A percentile compares a stretch with the other conserved stretches of the same genome.
phyloP scores from a whole-genome alignment of 2,888 invertebrate species.

The Melanchra persicariae region DNA sequence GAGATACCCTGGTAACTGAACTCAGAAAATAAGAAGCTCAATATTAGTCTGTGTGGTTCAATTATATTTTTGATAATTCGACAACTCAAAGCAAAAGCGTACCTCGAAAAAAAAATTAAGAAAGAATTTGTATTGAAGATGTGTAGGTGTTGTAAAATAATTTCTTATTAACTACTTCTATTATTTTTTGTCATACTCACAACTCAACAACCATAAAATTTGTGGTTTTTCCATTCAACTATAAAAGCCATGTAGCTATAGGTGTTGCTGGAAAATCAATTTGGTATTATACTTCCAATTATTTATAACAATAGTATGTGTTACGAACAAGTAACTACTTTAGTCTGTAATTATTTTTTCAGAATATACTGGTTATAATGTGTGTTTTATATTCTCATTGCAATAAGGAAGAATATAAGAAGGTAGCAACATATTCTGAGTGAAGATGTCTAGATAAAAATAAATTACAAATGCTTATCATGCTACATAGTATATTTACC shows the following conservation, averaged over 20 bases:
- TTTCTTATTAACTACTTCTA: background rate
- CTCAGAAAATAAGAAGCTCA: too few relatives aligned
- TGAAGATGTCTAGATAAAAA: background rate
- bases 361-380: background rate
- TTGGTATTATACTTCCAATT: constrained; percentile 27
- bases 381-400: background rate
- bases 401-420: background rate
- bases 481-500: background rate
- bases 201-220: background rate
- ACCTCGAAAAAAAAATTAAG: too few relatives aligned
- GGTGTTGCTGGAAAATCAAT: constrained; percentile 46
- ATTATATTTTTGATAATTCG: too few relatives aligned
- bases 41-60: too few relatives aligned
- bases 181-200: background rate
- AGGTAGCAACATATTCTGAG: constrained; percentile 7
- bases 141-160: background rate
- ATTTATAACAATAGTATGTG: constrained; percentile 12
- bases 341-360: constrained; percentile 8
- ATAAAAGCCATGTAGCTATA: background rate
- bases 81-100: too few relatives aligned
- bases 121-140: background rate
- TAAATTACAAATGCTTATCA: constrained; percentile 8
- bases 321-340: background rate
- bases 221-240: constrained; percentile 4
- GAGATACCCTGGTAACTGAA: too few relatives aligned